Evolutionary conservation across 2,888 invertebrate genomes (phyloP), one percentile per base, ranked within the genome.

Genomic region (Suillia variegata): DNA sequence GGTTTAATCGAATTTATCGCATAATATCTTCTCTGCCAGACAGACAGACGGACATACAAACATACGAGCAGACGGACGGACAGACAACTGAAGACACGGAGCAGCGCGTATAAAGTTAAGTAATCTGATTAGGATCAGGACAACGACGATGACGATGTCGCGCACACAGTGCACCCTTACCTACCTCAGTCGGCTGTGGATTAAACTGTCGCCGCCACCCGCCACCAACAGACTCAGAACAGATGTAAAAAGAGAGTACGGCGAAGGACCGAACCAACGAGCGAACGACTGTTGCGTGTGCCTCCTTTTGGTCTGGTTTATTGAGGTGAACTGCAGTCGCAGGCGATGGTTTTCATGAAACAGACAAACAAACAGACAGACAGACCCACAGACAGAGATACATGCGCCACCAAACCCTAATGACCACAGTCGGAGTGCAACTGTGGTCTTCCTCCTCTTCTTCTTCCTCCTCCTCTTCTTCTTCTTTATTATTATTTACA

Each of bases 401-500:
- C n/a, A n/a, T n/a, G 21, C 48, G 48, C 20, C 18, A 17, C 18
- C 13, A 38, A 38, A 4, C 4, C n/a, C 38, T 13, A 38, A 13
- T 38, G 26, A 5, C 38, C n/a, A 10, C 15, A 13, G 6, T 38
- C 4, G 38, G 38, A 38, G 58, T 63, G 51, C 49, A 58, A 63
- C 59, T 56, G 61, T 49, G 57, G 56, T n/a, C n/a, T 62, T 64
- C 53, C n/a, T n/a, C n/a, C n/a, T 51, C 17, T 10, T 31, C 50
- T 1, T 17, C 31, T 51, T 51, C 13, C 31, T 50, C 6, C 8
- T 42, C n/a, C 42, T 17, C 21, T 68, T 71, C 70, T n/a, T 33
- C n/a, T n/a, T n/a, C n/a, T 73, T 71, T 75, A 73, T 76, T 75
- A 69, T 75, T 77, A 78, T 78, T 77, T 76, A 79, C 80, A 77